Percentiles rank a stretch among this genome's conserved stretches.
Evolutionary conservation across 2,113 vertebrate genomes (phyloP).

Genomic region (Callopanchax toddi): DNA sequence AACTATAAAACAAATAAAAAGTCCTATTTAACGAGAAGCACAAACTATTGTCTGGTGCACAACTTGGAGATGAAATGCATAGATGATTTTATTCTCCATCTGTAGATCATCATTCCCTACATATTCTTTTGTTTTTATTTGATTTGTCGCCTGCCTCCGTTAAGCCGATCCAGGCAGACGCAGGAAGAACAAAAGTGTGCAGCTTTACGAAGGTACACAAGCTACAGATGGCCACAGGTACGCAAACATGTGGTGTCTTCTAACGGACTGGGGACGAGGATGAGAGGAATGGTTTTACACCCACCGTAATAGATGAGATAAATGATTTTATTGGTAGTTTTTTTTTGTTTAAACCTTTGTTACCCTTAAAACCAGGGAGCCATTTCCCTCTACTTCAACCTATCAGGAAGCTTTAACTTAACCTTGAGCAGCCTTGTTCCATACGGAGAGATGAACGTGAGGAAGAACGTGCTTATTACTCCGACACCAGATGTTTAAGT

Average conservation of each 20-base stretch:
- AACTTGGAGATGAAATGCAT: not conserved
- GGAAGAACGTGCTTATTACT: constrained; percentile 20
- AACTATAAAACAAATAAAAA: no score
- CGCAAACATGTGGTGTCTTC: constrained; percentile 1
- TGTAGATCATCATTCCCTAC: not conserved
- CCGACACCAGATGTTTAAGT: constrained; percentile 57
- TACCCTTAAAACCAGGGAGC: constrained; percentile 14
- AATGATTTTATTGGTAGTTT: constrained; percentile 22
- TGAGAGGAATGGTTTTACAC: constrained; percentile 1
- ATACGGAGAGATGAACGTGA: constrained; percentile 40
- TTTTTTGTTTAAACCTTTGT: constrained; percentile 9
- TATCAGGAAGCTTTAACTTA: constrained; percentile 24
- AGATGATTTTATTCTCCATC: not conserved
- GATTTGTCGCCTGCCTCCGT: constrained; percentile 16
- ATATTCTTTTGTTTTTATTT: not conserved
- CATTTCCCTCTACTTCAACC: constrained; percentile 29
- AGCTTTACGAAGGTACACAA: not conserved
- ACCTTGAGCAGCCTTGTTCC: constrained; percentile 36
- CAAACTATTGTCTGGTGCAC: not conserved
- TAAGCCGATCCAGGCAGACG: not conserved
- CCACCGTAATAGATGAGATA: constrained; percentile 4
- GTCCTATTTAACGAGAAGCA: not conserved
- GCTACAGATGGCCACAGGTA: constrained; percentile 26
- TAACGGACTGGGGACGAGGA: constrained; percentile 10
- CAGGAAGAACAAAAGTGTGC: not conserved